Percentiles rank a stretch among this genome's conserved stretches.
phyloP scores from a whole-genome alignment of 2,113 vertebrate genomes.

The Microcebus lehilahytsara region DNA sequence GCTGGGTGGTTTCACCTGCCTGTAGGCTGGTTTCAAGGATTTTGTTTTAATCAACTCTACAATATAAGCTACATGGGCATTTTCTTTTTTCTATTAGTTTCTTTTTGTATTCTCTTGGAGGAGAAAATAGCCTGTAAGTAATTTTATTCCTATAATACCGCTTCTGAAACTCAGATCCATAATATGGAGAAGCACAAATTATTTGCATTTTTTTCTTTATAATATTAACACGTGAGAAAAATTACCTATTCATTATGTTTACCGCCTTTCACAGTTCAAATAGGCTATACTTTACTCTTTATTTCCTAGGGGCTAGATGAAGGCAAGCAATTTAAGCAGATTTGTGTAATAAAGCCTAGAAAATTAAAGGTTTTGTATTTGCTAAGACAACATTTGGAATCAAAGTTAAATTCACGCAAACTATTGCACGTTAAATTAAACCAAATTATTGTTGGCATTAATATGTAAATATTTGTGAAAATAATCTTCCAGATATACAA shows the following conservation, averaged over 20 bases:
- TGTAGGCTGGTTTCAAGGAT: too few relatives aligned
- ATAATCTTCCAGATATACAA: background rate
- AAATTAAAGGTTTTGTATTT: slow-evolving; percentile 51
- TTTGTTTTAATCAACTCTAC: background rate
- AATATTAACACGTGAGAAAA: background rate
- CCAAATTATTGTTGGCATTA: background rate
- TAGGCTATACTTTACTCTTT: background rate
- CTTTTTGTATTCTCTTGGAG: background rate
- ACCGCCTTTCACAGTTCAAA: background rate
- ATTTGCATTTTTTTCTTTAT: background rate
- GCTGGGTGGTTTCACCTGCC: too few relatives aligned
- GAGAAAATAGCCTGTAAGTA: background rate
- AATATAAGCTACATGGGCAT: background rate
- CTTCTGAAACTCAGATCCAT: slow-evolving; percentile 25
- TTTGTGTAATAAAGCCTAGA: background rate
- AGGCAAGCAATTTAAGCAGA: background rate
- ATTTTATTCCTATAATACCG: slow-evolving; percentile 1
- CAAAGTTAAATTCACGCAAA: slow-evolving; percentile 34
- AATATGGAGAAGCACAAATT: background rate
- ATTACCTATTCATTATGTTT: background rate
- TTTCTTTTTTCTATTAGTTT: background rate
- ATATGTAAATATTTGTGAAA: slow-evolving; percentile 41
- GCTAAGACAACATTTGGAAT: background rate
- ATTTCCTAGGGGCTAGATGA: background rate
- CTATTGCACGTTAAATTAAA: slow-evolving; percentile 8